Evolutionary conservation across 2,888 invertebrate genomes (phyloP).

Genomic region (Cantharis lateralis): DNA sequence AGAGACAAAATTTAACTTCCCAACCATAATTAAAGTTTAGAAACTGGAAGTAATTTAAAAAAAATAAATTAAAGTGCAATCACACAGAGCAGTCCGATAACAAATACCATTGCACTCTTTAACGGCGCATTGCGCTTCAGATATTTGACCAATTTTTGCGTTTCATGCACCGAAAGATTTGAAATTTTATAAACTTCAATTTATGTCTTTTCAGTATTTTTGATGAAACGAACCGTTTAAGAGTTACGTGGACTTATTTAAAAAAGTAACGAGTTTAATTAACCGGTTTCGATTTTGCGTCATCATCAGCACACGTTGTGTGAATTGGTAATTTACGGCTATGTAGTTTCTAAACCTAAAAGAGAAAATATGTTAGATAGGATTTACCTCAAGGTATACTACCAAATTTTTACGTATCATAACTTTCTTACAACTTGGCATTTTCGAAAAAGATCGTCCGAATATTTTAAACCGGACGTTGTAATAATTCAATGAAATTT

Average conservation of each 20-base stretch:
- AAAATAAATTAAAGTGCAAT: neutral
- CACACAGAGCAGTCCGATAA: neutral
- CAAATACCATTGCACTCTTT: neutral
- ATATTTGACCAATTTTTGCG: neutral
- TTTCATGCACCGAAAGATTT: neutral
- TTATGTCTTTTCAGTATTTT: neutral
- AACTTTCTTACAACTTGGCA: neutral
- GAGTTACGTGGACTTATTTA: neutral
- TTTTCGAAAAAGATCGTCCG: neutral
- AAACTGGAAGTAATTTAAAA: neutral
- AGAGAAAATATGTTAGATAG: too few species aligned
- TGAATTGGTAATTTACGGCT: too few species aligned
- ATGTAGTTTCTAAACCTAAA: too few species aligned
- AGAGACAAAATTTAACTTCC: neutral
- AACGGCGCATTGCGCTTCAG: neutral
- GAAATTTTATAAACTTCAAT: neutral
- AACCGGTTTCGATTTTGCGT: too few species aligned
- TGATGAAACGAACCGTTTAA: neutral
- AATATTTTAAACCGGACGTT: neutral
- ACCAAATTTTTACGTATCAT: neutral
- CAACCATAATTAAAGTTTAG: neutral
- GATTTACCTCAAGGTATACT: too few species aligned
- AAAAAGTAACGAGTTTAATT: too few species aligned
- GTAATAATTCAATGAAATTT: neutral
- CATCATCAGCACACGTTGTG: too few species aligned